Evolutionary conservation across 2,113 vertebrate genomes (phyloP).

Genomic region (Muntiacus reevesi): DNA sequence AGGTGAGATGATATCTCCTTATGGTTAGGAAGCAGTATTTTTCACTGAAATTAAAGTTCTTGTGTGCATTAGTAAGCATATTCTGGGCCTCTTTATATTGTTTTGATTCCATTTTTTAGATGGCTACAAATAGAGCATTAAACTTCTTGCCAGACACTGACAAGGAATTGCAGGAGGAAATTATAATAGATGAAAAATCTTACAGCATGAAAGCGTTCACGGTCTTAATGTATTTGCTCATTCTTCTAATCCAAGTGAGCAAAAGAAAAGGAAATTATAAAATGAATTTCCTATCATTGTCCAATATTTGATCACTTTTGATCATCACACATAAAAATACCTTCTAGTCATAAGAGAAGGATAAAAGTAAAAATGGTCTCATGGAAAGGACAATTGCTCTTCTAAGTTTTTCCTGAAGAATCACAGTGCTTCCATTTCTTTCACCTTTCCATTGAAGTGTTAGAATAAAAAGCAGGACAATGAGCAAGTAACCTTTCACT

Average conservation of each 20-base stretch:
- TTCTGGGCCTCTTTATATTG: neutral
- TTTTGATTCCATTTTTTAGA: neutral
- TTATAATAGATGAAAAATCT: neutral
- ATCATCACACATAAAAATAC: conserved; percentile 42
- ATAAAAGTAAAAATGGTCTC: conserved; percentile 19
- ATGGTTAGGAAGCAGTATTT: neutral
- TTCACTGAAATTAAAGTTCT: neutral
- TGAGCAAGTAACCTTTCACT: neutral
- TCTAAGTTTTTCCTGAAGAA: neutral
- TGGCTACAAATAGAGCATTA: neutral
- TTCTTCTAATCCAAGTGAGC: neutral
- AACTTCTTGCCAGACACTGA: neutral
- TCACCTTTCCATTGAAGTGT: neutral
- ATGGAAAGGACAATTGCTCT: neutral
- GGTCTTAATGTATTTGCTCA: neutral
- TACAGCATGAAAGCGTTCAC: neutral
- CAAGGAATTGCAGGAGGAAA: neutral
- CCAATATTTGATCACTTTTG: conserved; percentile 2
- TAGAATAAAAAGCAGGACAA: neutral
- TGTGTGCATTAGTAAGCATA: neutral
- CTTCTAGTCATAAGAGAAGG: neutral
- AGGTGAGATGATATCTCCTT: neutral
- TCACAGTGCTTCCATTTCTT: neutral
- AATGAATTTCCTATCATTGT: neutral
- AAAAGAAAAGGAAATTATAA: neutral